phyloP scores from a whole-genome alignment of 2,113 vertebrate genomes.

The Perca schrenkii region DNA sequence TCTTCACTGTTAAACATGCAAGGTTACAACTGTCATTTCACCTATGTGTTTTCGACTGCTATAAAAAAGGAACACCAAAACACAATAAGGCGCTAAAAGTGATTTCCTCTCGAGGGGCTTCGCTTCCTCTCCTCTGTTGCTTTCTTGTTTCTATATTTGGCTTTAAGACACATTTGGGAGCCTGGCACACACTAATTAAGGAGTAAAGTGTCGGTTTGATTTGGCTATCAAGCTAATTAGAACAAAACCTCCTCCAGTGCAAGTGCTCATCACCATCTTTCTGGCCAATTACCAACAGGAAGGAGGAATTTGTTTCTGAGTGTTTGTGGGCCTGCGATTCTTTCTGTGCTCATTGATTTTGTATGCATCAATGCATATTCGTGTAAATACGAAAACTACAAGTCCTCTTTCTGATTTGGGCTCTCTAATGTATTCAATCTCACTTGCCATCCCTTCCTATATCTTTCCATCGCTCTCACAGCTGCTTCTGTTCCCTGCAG shows the following conservation, averaged over 20 bases:
- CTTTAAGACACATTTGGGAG: constrained; percentile 47
- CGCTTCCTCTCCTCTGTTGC: not conserved
- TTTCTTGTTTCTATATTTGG: constrained; percentile 12
- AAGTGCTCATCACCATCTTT: constrained; percentile 38
- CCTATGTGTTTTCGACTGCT: not conserved
- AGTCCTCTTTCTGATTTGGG: not conserved
- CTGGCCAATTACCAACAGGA: constrained; percentile 49
- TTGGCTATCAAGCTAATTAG: constrained; percentile 62
- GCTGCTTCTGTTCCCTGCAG: not conserved
- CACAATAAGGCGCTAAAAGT: not conserved
- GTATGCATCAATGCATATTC: constrained; percentile 11
- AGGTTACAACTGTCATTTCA: not conserved
- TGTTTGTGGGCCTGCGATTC: not conserved
- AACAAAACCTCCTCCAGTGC: constrained; percentile 39
- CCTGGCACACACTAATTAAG: constrained; percentile 44
- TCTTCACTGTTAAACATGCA: not conserved
- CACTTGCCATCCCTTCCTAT: not conserved
- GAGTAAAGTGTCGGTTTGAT: constrained; percentile 58
- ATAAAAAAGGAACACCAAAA: not conserved
- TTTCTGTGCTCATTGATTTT: constrained; percentile 17
- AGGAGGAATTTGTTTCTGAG: constrained; percentile 23
- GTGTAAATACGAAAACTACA: not conserved
- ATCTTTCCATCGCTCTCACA: not conserved
- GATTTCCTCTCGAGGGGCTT: not conserved
- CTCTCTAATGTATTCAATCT: not conserved